Percentiles rank a stretch among this genome's conserved stretches.
Evolutionary conservation across 2,113 vertebrate species (phyloP).

Genomic region (Hemibagrus wyckioides): DNA sequence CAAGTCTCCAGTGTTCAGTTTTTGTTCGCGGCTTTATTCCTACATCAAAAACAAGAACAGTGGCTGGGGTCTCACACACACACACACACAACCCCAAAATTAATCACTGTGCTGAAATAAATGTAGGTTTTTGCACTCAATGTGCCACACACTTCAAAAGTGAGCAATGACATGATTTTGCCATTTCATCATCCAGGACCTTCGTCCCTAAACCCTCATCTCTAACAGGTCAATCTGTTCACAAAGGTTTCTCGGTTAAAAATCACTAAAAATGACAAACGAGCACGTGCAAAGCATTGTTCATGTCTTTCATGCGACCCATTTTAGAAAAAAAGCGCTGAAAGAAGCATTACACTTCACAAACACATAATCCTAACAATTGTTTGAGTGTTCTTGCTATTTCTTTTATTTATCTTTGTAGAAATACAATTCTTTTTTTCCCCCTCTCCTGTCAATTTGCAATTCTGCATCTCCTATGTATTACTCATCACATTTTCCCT

Average conservation of each 20-base stretch:
- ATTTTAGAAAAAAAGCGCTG: not conserved
- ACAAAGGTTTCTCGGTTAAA: not conserved
- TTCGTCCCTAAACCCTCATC: not conserved
- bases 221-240: conserved; percentile 15
- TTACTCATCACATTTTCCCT: conserved; percentile 26
- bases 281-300: not conserved
- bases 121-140: conserved; percentile 2
- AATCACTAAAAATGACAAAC: not conserved
- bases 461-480: not conserved
- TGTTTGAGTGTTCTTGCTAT: not conserved
- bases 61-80: not conserved
- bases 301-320: not conserved
- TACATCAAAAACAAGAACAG: not conserved
- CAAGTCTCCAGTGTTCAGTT: not conserved
- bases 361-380: not conserved
- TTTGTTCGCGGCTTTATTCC: not conserved
- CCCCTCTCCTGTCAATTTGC: conserved; percentile 5
- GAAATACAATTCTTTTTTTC: conserved; percentile 14
- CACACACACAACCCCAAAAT: not conserved
- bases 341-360: not conserved
- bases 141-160: conserved; percentile 1
- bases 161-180: not conserved
- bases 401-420: conserved; percentile 16
- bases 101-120: conserved; percentile 18
- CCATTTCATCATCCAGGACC: conserved; percentile 20